Evolutionary conservation across 37 sponge, comb jelly and placozoan species (phyloP), one percentile per base, ranked within the genome.

Genomic region (Ianthella basta): DNA sequence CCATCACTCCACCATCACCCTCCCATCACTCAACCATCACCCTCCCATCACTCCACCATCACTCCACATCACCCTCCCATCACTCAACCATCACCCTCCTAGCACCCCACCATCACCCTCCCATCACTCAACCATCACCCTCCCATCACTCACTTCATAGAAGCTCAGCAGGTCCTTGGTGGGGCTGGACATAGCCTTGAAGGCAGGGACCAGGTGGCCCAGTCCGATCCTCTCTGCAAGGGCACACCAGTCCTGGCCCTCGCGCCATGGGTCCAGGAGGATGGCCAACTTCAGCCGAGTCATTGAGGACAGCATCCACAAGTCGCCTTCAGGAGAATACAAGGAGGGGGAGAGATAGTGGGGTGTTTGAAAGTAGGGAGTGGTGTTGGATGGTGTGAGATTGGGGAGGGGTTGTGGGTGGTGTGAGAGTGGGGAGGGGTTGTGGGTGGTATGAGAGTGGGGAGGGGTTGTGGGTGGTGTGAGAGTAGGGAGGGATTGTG

Each of bases 111-210:
- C 40, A 66, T 29, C 34, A 24, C 50, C 67, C 24, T 34, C 83
- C 44, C 83, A 15, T 32, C 18, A 59, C 37, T 30, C 21, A 16
- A 83, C 32, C 14, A n/a, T 50, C 12, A 8, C 23, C 37, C 38
- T 39, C 20, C 27, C 21, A 50, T 36, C 15, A 30, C 80, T 85
- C 65, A 94, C 94, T 91, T 94, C 91, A 83, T 80, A 94, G 60
- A 80, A 64, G 54, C 15, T 59, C 44, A 94, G 77, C 19, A 94
- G 80, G 10, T 94, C 91, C 53, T 83, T 85, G 60, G 91, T 90
- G 15, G 94, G 94, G 63, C 87, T 89, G 40, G 88, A 79, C 41
- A 85, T 75, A 63, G 82, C 54, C 23, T 87, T 41, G 19, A 94
- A 83, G 18, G 84, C 91, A 36, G 74, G 44, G 44, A 85, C 66